Percentiles rank a stretch among this genome's conserved stretches.
Conservation (phyloP, 2,113 vertebrate genomes). For the Pipa parva region DNA sequence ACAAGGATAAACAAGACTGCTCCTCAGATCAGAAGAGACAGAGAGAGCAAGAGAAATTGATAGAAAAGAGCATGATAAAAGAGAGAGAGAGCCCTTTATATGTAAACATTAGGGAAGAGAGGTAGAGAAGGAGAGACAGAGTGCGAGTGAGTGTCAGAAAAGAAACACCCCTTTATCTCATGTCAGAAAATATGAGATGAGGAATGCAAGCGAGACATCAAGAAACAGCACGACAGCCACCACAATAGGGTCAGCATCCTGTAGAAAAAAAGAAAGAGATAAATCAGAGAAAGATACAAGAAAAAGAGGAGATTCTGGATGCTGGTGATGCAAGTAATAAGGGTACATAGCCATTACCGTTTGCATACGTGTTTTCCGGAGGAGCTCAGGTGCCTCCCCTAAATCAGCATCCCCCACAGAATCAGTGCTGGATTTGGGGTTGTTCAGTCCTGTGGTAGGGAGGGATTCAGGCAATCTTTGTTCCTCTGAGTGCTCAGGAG, state of each 20-base stretch:
- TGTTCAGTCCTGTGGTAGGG: slow-evolving; percentile 21
- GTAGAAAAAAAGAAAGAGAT: slow-evolving; percentile 21
- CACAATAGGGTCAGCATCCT: slow-evolving; percentile 43
- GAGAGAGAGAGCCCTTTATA: slow-evolving; percentile 36
- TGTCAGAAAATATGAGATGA: slow-evolving; percentile 42
- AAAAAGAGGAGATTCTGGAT: not conserved
- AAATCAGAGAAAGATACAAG: slow-evolving; percentile 3
- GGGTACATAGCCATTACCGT: not conserved
- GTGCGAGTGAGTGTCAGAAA: slow-evolving; percentile 7
- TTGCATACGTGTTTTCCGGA: slow-evolving; percentile 35
- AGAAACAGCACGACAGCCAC: slow-evolving; percentile 41
- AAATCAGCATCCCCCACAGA: slow-evolving; percentile 19
- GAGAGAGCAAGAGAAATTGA: slow-evolving; percentile 21
- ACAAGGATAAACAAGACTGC: slow-evolving; percentile 8
- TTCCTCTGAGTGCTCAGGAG: slow-evolving; percentile 7
- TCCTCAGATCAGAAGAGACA: slow-evolving; percentile 12
- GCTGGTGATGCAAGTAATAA: not conserved
- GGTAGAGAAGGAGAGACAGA: slow-evolving; percentile 36
- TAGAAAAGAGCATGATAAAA: not conserved
- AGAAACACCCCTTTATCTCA: slow-evolving; percentile 38
- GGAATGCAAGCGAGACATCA: slow-evolving; percentile 37
- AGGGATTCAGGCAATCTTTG: slow-evolving; percentile 5
- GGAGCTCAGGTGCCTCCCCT: slow-evolving; percentile 11
- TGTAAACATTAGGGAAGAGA: slow-evolving; percentile 45
- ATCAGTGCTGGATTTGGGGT: slow-evolving; percentile 25